phyloP scores from a whole-genome alignment of 2,113 vertebrate species.

The Xiphophorus maculatus region DNA sequence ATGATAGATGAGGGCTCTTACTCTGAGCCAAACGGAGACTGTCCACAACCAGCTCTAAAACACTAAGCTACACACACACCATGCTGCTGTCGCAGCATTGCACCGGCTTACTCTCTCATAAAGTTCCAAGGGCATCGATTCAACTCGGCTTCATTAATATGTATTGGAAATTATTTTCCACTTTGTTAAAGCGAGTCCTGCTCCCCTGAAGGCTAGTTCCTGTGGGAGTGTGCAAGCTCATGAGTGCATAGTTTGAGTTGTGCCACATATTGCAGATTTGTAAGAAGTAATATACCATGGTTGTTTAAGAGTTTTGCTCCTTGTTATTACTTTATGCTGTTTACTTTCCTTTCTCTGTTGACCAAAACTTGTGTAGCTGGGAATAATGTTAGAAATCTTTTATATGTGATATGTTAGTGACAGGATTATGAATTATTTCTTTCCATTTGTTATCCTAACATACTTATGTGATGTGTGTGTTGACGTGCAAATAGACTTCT shows the following conservation, averaged over 20 bases:
- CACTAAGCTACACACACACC: constrained; percentile 47
- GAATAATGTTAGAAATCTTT: not conserved
- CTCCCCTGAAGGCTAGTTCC: constrained; percentile 70
- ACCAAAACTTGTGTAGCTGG: not conserved
- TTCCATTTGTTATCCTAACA: not conserved
- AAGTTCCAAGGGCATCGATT: constrained; percentile 80
- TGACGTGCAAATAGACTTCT: not conserved
- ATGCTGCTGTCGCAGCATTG: constrained; percentile 59
- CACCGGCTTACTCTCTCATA: constrained; percentile 58
- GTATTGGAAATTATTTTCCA: constrained; percentile 81
- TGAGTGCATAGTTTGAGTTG: constrained; percentile 35
- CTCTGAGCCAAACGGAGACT: constrained; percentile 33
- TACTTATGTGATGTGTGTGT: not conserved
- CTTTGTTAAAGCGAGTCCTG: constrained; percentile 72
- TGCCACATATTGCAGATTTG: constrained; percentile 41
- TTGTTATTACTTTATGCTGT: constrained; percentile 10
- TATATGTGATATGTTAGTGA: not conserved
- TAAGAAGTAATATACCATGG: constrained; percentile 32
- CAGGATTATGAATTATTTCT: not conserved
- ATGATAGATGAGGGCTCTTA: constrained; percentile 71
- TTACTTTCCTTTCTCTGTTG: constrained; percentile 11
- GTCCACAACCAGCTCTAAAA: constrained; percentile 21
- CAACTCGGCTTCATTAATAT: constrained; percentile 79
- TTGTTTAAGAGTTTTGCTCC: not conserved
- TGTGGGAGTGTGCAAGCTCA: constrained; percentile 19